Conservation (phyloP, 2,888 invertebrate genomes). For the Hypomecis atomaria region DNA sequence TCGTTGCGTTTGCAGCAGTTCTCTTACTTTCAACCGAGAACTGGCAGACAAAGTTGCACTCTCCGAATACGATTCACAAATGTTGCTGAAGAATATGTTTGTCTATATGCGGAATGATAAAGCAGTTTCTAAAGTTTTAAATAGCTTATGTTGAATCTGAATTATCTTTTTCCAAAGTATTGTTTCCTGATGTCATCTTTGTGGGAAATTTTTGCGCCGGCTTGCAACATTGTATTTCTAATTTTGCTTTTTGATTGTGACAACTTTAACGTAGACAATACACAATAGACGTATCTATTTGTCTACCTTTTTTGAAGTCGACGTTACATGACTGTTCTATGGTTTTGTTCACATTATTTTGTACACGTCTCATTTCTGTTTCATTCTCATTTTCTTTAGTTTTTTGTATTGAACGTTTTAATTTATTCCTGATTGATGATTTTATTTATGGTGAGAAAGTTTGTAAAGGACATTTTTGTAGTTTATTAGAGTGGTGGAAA, state of each 20-base stretch:
- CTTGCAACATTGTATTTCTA: slow-evolving; percentile 19
- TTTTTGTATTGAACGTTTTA: too few species aligned
- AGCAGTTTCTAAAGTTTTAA: slow-evolving; percentile 53
- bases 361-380: too few species aligned
- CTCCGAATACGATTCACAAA: slow-evolving; percentile 66
- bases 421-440: too few species aligned
- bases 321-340: too few species aligned
- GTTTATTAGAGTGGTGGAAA: too few species aligned
- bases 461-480: too few species aligned
- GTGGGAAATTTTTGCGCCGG: slow-evolving; percentile 8
- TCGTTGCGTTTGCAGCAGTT: slow-evolving; percentile 65
- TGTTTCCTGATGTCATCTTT: slow-evolving; percentile 29
- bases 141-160: slow-evolving; percentile 45
- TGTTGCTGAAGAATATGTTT: slow-evolving; percentile 62
- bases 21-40: slow-evolving; percentile 59
- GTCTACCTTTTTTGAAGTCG: too few species aligned
- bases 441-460: too few species aligned
- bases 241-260: background rate
- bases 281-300: too few species aligned
- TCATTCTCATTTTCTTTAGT: too few species aligned
- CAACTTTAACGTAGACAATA: too few species aligned
- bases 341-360: too few species aligned
- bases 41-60: slow-evolving; percentile 71
- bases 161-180: slow-evolving; percentile 42
- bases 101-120: slow-evolving; percentile 60